These are phyloP conservation scores for Cephus sareptanus DNA, from an alignment of 2,888 invertebrate genomes.

Conservation along the genomic window DNA sequence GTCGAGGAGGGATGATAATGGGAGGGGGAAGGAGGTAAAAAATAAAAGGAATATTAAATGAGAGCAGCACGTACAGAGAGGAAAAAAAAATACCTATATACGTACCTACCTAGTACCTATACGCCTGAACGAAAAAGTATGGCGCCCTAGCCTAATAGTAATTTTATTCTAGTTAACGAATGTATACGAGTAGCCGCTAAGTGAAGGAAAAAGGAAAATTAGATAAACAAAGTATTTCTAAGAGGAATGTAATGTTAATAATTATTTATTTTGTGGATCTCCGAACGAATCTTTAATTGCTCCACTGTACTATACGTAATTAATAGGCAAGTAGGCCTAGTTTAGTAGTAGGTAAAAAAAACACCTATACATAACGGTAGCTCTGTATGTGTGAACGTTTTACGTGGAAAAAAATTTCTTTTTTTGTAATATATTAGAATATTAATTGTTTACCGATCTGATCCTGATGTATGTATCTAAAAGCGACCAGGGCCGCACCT, in stretches of 20 bases:
- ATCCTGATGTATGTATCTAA: constrained; percentile 50
- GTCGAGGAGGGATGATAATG: not conserved
- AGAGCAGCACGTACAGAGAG: constrained; percentile 19
- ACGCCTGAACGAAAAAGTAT: constrained; percentile 39
- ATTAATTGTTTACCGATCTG: constrained; percentile 49
- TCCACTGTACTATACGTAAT: constrained; percentile 59
- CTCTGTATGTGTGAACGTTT: constrained; percentile 57
- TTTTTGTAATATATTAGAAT: constrained; percentile 63
- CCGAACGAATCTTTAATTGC: constrained; percentile 55
- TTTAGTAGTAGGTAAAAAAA: constrained; percentile 12
- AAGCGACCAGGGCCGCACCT: constrained; percentile 60
- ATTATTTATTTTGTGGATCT: constrained; percentile 66
- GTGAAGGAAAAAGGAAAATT: constrained; percentile 35
- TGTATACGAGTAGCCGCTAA: constrained; percentile 66
- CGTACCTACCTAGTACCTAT: constrained; percentile 51
- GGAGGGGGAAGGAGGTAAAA: not conserved
- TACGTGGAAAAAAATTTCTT: constrained; percentile 43
- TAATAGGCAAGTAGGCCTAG: constrained; percentile 39
- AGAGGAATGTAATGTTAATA: constrained; percentile 64
- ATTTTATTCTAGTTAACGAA: constrained; percentile 65
- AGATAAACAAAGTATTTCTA: constrained; percentile 59
- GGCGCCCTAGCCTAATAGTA: constrained; percentile 51
- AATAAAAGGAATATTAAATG: constrained; percentile 13
- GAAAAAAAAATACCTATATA: constrained; percentile 40
- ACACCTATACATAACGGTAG: constrained; percentile 46